These are phyloP conservation scores for Napeogenes sylphis DNA, from an alignment of 2,888 invertebrate species.

Conservation along the genomic window DNA sequence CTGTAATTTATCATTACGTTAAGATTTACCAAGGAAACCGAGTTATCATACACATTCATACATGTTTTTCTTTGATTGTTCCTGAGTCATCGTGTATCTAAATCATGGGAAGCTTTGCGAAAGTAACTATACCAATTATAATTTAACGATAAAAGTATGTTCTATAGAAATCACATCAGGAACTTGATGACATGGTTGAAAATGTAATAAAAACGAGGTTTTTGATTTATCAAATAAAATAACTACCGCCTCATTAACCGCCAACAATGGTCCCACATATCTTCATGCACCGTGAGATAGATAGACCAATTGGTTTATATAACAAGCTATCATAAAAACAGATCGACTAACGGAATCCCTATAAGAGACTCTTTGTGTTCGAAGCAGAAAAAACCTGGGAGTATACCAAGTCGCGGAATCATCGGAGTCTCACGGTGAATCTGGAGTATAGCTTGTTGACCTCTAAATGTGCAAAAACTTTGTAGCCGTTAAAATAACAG, in stretches of 20 bases:
- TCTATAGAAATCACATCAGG: background rate
- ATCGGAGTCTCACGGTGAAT: constrained; percentile 57
- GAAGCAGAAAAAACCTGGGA: constrained; percentile 41
- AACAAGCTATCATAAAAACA: constrained; percentile 34
- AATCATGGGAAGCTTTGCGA: constrained; percentile 35
- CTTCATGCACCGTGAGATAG: constrained; percentile 26
- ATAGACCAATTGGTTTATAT: constrained; percentile 17
- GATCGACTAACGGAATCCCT: constrained; percentile 40
- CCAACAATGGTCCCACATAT: constrained; percentile 20
- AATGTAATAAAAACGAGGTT: background rate
- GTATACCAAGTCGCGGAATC: constrained; percentile 44
- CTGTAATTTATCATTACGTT: constrained; percentile 42
- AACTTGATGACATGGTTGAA: background rate
- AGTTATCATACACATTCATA: constrained; percentile 41
- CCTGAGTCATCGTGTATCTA: constrained; percentile 33
- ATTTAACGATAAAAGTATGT: background rate
- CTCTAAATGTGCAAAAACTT: constrained; percentile 43
- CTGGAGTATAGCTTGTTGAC: constrained; percentile 45
- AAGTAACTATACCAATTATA: constrained; percentile 11
- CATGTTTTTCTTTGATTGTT: constrained; percentile 45
- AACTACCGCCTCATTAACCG: constrained; percentile 18
- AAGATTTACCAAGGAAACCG: constrained; percentile 39
- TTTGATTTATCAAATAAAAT: constrained; percentile 10
- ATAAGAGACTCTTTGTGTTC: constrained; percentile 36
- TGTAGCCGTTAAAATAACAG: constrained; percentile 11